Evolutionary conservation across 2,888 invertebrate genomes (phyloP), one percentile per base, ranked within the genome.

Genomic region (Idaea dimidiata): DNA sequence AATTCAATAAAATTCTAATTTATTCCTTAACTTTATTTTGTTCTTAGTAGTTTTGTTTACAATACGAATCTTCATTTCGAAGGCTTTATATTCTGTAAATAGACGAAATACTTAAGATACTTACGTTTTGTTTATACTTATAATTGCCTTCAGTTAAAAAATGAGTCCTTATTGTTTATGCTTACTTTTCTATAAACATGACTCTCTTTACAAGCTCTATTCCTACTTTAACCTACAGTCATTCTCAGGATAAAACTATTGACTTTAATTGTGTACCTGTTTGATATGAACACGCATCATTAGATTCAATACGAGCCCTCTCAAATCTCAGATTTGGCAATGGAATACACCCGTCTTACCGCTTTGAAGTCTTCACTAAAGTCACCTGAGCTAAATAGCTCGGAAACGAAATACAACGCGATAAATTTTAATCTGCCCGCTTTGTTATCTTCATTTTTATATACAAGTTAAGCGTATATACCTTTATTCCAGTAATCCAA

Each of bases 361-460:
- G 56, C 73, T 78, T 79, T 77, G 72, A 79, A 74, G 71, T 76
- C 62, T 58, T 66, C 68, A 67, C 68, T 63, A 68, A 70, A 68
- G 67, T 69, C 64, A 70, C 69, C 63, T 54, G 58, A 63, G 65
- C 64, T 72, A 73, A 85, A 83, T 79, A 75, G 72, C 59, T 68
- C 72, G 75, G 70, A 80, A 79, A 76, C 72, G 62, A 74, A 77
- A 73, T 71, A 76, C 69, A 75, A 72, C 65, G 69, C 70, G 71
- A 75, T 76, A 73, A 74, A 66, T 75, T 74, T 70, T 74, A 73
- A 77, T 75, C 72, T 74, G 59, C 43, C 57, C 59, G 66, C 66
- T 69, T 67, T 58, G 60, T 61, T 60, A 57, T 66, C 66, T 68
- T 72, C 67, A 72, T 67, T 77, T 78, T 73, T 67, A 66, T 67